phyloP scores from a whole-genome alignment of 2,888 invertebrate species.

The Cosmia pyralina region DNA sequence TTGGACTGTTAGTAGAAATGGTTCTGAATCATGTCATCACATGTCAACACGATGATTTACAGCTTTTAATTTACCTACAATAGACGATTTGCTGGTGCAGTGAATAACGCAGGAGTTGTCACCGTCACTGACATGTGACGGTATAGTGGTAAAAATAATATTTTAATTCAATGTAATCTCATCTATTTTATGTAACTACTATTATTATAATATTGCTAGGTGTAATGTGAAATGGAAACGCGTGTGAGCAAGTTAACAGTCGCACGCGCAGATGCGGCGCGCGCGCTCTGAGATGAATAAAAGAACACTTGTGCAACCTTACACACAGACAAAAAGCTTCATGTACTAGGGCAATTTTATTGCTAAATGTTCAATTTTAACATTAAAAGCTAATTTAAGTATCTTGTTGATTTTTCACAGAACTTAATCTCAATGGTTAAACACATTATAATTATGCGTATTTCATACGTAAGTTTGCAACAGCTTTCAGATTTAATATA shows the following conservation, averaged over 20 bases:
- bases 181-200: not conserved
- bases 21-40: slow-evolving; percentile 1
- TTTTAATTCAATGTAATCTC: not conserved
- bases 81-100: not conserved
- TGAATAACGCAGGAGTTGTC: not conserved
- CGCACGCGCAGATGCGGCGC: slow-evolving; percentile 57
- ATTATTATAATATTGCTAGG: not conserved
- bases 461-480: too few relatives aligned
- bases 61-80: not conserved
- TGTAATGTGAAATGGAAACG: slow-evolving; percentile 65
- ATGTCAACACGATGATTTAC: not conserved
- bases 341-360: not conserved
- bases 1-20: not conserved
- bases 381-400: too few relatives aligned
- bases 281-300: slow-evolving; percentile 69
- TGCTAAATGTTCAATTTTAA: not conserved
- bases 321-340: slow-evolving; percentile 10
- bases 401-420: too few relatives aligned
- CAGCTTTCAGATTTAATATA: too few relatives aligned
- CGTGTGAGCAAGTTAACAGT: slow-evolving; percentile 47
- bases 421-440: too few relatives aligned
- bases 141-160: not conserved
- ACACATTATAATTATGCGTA: too few relatives aligned
- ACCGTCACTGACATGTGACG: too few relatives aligned
- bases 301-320: slow-evolving; percentile 59